Evolutionary conservation across 2,113 vertebrate species (phyloP), one percentile per base, ranked within the genome.

Genomic region (Nothobranchius furzeri): DNA sequence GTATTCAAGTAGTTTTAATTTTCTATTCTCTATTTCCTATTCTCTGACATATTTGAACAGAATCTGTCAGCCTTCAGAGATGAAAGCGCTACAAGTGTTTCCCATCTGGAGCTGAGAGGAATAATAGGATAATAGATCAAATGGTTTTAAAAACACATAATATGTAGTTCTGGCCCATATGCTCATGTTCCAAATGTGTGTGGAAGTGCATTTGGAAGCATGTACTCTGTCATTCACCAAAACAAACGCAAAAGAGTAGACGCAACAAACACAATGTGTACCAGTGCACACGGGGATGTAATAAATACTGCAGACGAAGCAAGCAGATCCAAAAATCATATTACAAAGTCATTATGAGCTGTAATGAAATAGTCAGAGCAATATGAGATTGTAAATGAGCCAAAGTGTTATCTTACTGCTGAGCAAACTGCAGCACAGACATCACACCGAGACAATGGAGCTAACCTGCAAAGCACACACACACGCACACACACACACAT

Each of bases 311-410:
- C 73, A 82, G 75, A 64, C 62, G 66, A 76, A 85, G 72, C 77
- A 82, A 83, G 78, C 67, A 1, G 42, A 75, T 76, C 75, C 78
- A 70, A 86, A 87, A 85, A 82, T 66, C 76, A 83, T 67, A 83
- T 88, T 82, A 87, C 37, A 14, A 75, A 73, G 78, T 88, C 82
- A 83, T 90, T 90, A 88, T 71, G 59, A 79, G 73, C 60, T 74
- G 65, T 87, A 87, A 89, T 90, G 85, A 84, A 87, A 89, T 79
- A 85, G 75, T 76, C 61, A 48, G 40, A 51, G 81, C 77, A 73
- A 75, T 75, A 78, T 76, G 64, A 81, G 84, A 66, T 54, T 79
- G 79, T 81, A 85, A 85, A 88, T 88, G 84, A 87, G 74, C 63
- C 59, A 47, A 46, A 2, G 25, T 74, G 63, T 82, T 85, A 87